Evolutionary conservation across 1,140 invertebrate genomes (phyloP).

Genomic region (Drosophila arizonae): DNA sequence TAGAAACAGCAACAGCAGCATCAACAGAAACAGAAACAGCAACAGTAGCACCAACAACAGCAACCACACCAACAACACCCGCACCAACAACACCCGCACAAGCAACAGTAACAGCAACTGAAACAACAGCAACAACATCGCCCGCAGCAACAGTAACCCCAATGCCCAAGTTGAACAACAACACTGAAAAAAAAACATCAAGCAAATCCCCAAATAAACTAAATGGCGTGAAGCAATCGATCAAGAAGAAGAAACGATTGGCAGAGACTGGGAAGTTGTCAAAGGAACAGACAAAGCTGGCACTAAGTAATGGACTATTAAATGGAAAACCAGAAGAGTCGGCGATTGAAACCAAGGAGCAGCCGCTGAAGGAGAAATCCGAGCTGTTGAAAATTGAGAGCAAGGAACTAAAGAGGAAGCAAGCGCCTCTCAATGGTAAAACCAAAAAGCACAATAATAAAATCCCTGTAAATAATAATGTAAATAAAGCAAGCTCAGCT

Average conservation of each 20-base stretch:
- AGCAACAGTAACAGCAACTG: not conserved
- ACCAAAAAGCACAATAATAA: conserved; percentile 27
- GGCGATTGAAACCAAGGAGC: not conserved
- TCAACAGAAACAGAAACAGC: not conserved
- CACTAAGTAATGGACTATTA: not conserved
- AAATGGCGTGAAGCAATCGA: conserved; percentile 49
- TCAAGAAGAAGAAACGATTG: not conserved
- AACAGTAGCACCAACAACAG: not conserved
- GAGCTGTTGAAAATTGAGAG: not conserved
- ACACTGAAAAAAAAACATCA: not conserved
- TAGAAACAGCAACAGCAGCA: not conserved
- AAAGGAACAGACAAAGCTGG: too few relatives aligned
- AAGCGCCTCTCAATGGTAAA: conserved; percentile 44
- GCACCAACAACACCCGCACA: not conserved
- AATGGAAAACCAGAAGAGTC: conserved; percentile 48
- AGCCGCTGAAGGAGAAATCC: not conserved
- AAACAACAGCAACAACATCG: not conserved
- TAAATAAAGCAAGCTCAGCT: conserved; percentile 16
- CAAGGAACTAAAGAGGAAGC: conserved; percentile 4
- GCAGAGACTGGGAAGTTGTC: not conserved
- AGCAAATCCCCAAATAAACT: conserved; percentile 34
- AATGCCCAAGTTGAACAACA: not conserved
- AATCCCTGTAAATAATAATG: conserved; percentile 16
- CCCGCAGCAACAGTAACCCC: not conserved
- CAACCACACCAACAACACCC: not conserved